phyloP scores from a whole-genome alignment of 1,140 invertebrate genomes.

The Cheumatopsyche charites region DNA sequence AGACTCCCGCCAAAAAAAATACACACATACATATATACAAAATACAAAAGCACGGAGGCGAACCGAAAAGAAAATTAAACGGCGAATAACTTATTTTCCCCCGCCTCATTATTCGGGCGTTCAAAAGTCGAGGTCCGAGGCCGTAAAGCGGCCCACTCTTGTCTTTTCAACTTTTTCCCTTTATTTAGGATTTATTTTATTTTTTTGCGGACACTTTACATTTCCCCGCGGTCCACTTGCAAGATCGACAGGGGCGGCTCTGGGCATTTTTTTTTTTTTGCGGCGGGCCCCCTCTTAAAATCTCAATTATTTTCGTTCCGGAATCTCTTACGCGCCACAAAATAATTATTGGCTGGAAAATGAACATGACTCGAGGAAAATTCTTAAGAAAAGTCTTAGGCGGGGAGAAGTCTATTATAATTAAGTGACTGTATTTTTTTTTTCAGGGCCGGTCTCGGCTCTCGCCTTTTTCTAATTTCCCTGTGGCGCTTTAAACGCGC shows the following conservation, averaged over 20 bases:
- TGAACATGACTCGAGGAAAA: constrained; percentile 51
- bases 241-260: neutral
- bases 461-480: constrained; percentile 63
- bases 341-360: constrained; percentile 64
- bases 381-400: constrained; percentile 46
- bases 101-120: constrained; percentile 7
- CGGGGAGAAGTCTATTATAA: constrained; percentile 46
- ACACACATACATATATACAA: neutral
- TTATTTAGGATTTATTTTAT: constrained; percentile 20
- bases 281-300: constrained; percentile 29
- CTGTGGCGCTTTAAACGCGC: constrained; percentile 54
- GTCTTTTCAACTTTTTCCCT: neutral
- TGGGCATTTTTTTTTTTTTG: no score
- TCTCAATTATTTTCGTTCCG: constrained; percentile 53
- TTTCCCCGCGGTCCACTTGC: constrained; percentile 47
- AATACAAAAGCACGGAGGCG: no score
- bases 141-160: constrained; percentile 38
- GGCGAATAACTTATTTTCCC: constrained; percentile 16
- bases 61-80: no score
- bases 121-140: constrained; percentile 22
- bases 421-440: constrained; percentile 51
- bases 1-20: neutral
- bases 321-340: constrained; percentile 61
- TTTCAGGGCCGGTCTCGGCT: constrained; percentile 6
- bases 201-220: constrained; percentile 3